Percentiles rank a stretch among this genome's conserved stretches.
Evolutionary conservation across 2,888 invertebrate genomes (phyloP).

Genomic region (Pharmacophagus antenor): DNA sequence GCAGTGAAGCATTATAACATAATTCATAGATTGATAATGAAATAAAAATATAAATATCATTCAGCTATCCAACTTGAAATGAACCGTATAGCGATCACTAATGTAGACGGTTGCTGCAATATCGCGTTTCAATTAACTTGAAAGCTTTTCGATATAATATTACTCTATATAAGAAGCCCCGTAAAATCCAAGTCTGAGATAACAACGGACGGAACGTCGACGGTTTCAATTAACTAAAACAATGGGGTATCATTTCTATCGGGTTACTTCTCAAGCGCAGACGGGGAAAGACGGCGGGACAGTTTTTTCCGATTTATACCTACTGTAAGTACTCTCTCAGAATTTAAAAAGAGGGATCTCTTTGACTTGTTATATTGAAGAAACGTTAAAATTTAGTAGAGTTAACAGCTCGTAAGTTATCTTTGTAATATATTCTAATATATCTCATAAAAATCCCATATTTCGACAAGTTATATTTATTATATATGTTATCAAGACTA

Average conservation of each 20-base stretch:
- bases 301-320: not conserved
- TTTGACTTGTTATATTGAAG: not conserved
- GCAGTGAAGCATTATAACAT: not conserved
- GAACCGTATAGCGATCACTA: not conserved
- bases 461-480: too few relatives aligned
- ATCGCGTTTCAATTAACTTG: slow-evolving; percentile 28
- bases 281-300: slow-evolving; percentile 1
- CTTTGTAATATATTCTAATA: too few relatives aligned
- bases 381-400: not conserved
- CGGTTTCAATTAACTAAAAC: slow-evolving; percentile 27
- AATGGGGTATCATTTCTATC: slow-evolving; percentile 20
- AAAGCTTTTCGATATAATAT: slow-evolving; percentile 21
- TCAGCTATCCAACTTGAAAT: not conserved
- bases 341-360: not conserved
- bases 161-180: slow-evolving; percentile 22
- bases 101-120: not conserved
- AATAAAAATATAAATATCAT: not conserved
- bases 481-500: too few relatives aligned
- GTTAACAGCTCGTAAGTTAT: too few relatives aligned
- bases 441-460: too few relatives aligned
- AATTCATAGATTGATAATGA: not conserved
- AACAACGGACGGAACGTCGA: not conserved
- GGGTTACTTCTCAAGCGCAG: slow-evolving; percentile 8
- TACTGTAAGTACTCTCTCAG: not conserved
- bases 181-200: slow-evolving; percentile 22